Conservation (phyloP, 2,888 invertebrate species). For the Zaprionus bogoriensis region DNA sequence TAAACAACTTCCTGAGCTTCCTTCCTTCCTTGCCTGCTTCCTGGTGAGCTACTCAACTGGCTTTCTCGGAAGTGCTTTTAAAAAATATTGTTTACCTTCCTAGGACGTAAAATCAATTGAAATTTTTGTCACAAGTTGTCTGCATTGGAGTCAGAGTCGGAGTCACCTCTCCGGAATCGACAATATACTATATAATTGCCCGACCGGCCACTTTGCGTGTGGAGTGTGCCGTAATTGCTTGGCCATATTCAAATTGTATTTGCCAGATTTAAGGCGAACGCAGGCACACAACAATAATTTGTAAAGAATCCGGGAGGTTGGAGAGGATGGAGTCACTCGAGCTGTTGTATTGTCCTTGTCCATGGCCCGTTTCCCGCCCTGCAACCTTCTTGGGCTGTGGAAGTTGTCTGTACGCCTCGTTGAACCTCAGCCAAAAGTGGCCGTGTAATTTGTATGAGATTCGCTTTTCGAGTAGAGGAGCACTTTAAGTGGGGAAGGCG, state of each 20-base stretch:
- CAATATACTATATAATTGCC: slow-evolving; percentile 49
- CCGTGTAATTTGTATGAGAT: slow-evolving; percentile 68
- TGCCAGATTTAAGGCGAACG: slow-evolving; percentile 25
- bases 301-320: not conserved
- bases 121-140: slow-evolving; percentile 4
- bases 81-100: slow-evolving; percentile 23
- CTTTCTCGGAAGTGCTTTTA: not conserved
- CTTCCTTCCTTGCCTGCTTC: not conserved
- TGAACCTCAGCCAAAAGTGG: slow-evolving; percentile 67
- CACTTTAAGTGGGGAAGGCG: slow-evolving; percentile 40
- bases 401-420: slow-evolving; percentile 52
- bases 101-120: slow-evolving; percentile 4
- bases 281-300: slow-evolving; percentile 22
- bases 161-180: slow-evolving; percentile 21
- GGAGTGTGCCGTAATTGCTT: slow-evolving; percentile 51
- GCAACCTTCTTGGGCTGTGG: not conserved
- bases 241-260: slow-evolving; percentile 56
- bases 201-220: slow-evolving; percentile 22
- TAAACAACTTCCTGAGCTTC: not conserved
- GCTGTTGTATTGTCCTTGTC: not conserved
- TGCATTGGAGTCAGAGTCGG: too few species aligned
- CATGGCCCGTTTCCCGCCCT: not conserved
- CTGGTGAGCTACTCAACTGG: slow-evolving; percentile 1
- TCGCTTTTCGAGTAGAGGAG: slow-evolving; percentile 35
- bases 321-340: not conserved